Percentiles rank a stretch among this genome's conserved stretches.
phyloP scores from a whole-genome alignment of 1,140 invertebrate genomes.

The Pectinophora gossypiella region DNA sequence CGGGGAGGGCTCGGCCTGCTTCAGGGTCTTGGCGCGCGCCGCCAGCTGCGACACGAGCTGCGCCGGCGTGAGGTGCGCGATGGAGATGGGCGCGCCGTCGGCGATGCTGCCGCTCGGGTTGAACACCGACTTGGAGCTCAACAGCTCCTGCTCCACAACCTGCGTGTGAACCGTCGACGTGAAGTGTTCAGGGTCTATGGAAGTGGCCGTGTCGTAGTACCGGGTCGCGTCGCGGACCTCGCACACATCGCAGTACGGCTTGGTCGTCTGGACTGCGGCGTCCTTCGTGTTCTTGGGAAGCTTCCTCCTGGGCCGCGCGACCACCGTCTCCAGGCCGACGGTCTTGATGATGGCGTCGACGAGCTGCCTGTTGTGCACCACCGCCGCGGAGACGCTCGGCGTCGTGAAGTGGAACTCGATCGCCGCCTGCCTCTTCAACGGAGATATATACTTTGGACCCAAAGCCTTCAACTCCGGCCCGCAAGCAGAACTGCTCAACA shows the following conservation, averaged over 20 bases:
- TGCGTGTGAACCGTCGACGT: constrained; percentile 49
- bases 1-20: constrained; percentile 35
- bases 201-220: constrained; percentile 27
- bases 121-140: constrained; percentile 55
- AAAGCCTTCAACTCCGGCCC: constrained; percentile 34
- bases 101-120: constrained; percentile 45
- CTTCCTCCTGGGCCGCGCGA: constrained; percentile 38
- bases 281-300: constrained; percentile 41
- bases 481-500: constrained; percentile 35
- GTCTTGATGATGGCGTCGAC: constrained; percentile 45
- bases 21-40: constrained; percentile 60
- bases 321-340: constrained; percentile 42
- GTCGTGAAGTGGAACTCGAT: constrained; percentile 56
- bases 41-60: constrained; percentile 64
- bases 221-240: constrained; percentile 46
- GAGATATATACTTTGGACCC: constrained; percentile 52
- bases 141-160: constrained; percentile 62
- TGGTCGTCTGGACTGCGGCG: constrained; percentile 50
- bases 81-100: constrained; percentile 48
- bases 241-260: constrained; percentile 55
- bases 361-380: constrained; percentile 48
- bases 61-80: constrained; percentile 62
- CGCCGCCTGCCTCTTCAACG: constrained; percentile 50
- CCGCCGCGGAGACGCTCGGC: constrained; percentile 16
- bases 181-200: constrained; percentile 39